Percentiles rank a stretch among this genome's conserved stretches.
These are phyloP conservation scores for Mormyrus lacerda DNA, from an alignment of 2,113 vertebrate species.

Conservation along the genomic window DNA sequence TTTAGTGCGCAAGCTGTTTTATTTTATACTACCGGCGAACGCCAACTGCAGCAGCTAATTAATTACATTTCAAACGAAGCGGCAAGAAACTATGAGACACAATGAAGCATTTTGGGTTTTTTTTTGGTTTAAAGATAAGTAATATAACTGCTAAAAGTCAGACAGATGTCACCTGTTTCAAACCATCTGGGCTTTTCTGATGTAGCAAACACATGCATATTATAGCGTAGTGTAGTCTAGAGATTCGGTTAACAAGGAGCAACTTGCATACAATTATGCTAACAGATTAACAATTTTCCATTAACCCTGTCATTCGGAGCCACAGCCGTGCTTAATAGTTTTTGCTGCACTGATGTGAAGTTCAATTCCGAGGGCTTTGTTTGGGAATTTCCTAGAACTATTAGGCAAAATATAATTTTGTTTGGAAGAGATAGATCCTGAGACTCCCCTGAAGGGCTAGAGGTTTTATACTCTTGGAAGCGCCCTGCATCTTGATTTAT, in stretches of 20 bases:
- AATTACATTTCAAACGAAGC: background rate
- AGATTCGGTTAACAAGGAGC: background rate
- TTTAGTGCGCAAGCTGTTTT: background rate
- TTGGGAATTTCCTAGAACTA: background rate
- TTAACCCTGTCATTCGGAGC: background rate
- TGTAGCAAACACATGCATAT: background rate
- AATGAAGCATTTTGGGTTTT: background rate
- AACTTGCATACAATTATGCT: background rate
- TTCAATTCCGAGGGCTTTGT: background rate
- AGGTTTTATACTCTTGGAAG: background rate
- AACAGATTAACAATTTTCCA: background rate
- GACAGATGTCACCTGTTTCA: background rate
- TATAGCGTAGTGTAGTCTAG: background rate
- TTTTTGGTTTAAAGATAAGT: background rate
- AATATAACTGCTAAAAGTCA: background rate
- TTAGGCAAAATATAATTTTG: background rate
- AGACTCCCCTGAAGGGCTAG: background rate
- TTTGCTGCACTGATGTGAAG: background rate
- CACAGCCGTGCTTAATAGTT: background rate
- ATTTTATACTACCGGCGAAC: background rate
- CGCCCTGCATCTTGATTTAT: background rate
- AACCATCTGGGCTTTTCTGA: constrained; percentile 1
- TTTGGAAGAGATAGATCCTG: background rate
- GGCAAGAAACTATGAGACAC: background rate
- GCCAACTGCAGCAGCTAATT: background rate